Percentiles rank a stretch among this genome's conserved stretches.
phyloP scores from a whole-genome alignment of 2,888 invertebrate species.

The Limnephilus marmoratus region DNA sequence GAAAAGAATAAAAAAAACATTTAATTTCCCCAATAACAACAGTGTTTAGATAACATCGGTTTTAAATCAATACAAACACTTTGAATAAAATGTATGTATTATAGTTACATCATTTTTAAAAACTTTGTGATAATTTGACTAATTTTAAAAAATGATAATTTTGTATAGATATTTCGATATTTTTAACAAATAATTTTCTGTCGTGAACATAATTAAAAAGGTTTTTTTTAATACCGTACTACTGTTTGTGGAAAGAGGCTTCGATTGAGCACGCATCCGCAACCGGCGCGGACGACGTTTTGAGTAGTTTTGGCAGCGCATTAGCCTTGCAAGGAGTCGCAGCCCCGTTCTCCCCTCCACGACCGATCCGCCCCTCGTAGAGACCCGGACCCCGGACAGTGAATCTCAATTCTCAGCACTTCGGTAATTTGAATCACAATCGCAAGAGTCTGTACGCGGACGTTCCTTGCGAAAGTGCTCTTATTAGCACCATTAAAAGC shows the following conservation, averaged over 20 bases:
- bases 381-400: neutral
- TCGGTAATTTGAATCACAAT: neutral
- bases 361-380: neutral
- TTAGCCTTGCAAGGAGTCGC: neutral
- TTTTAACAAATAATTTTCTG: neutral
- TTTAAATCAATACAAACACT: neutral
- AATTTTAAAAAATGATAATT: too few relatives aligned
- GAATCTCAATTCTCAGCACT: neutral
- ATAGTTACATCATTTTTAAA: neutral
- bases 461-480: neutral
- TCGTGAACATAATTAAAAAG: neutral
- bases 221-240: neutral
- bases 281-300: neutral
- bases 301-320: neutral
- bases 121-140: neutral
- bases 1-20: neutral
- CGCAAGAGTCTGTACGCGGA: neutral
- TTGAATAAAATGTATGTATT: neutral
- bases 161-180: neutral
- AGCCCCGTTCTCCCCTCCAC: neutral
- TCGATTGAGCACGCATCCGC: neutral
- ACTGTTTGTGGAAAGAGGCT: neutral
- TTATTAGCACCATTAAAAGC: neutral
- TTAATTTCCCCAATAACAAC: neutral
- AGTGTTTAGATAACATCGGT: neutral